Evolutionary conservation across 23 tunicate species (phyloP), one percentile per base, ranked within the genome.

Genomic region (Ascidia mentula): DNA sequence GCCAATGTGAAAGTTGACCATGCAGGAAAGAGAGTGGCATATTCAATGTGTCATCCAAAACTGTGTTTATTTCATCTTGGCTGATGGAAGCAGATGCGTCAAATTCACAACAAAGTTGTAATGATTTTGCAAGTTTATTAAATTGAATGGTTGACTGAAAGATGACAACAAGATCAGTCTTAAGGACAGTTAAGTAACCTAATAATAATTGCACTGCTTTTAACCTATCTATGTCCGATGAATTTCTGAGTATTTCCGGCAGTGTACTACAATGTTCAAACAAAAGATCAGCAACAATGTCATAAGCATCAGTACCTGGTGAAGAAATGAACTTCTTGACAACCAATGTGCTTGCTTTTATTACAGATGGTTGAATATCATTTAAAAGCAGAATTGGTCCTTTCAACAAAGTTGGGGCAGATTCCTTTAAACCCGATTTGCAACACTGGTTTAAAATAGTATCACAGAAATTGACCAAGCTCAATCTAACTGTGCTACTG

Each of bases 101-200:
- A 70, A 91, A 45, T 86, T 86, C 80, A 72, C 86, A 82, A 59
- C 97, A 86, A 32, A 53, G 65, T 22, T 86, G 17, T 17, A 91
- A 34, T 8, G 88, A 86, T 46, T 81, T 77, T 24, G 76, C 4
- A 0, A 91, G 53, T 28, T 91, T 82, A 6, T 72, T 37, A 8
- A 82, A 72, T 34, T 86, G 90, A 8, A 77, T 70, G 26, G 61
- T 18, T 26, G 97, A 90, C 37, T 72, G 3, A 0, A 84, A 46
- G 17, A 89, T 22, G 31, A 34, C 34, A 22, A 59, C 72, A 32
- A 91, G 46, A 46, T 86, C 72, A 17, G 26, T 20, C 38, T 79
- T 74, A 45, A 86, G 72, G 20, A 86, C 77, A 1, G 79, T 69
- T 6, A 91, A 42, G 60, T 87, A 84, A 12, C 97, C 97, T 13